Conservation (phyloP, 2,797 vertebrate genomes). For the Telmatherina bonti region DNA sequence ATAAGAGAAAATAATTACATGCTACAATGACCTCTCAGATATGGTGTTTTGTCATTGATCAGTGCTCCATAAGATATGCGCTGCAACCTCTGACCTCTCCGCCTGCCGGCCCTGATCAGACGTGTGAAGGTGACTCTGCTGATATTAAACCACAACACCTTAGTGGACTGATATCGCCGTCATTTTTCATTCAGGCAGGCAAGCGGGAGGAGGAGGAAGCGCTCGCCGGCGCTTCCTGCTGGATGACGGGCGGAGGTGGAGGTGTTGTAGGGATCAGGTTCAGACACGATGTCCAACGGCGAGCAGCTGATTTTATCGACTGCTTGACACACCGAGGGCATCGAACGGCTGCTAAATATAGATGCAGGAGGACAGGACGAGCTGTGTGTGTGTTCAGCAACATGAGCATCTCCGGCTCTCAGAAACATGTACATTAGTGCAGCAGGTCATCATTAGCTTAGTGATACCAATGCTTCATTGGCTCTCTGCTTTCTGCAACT, state of each 20-base stretch:
- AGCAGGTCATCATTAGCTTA: slow-evolving; percentile 11
- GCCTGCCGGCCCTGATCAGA: slow-evolving; percentile 1
- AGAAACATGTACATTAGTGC: slow-evolving; percentile 7
- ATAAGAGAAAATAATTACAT: background rate
- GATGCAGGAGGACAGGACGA: slow-evolving; percentile 25
- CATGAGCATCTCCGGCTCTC: slow-evolving; percentile 19
- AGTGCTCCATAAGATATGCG: background rate
- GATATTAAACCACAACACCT: slow-evolving; percentile 48
- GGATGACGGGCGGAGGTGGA: slow-evolving; percentile 1
- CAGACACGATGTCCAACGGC: slow-evolving; percentile 66
- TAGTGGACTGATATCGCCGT: slow-evolving; percentile 31
- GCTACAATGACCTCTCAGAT: background rate
- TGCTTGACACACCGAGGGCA: slow-evolving; percentile 46
- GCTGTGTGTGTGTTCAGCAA: slow-evolving; percentile 11
- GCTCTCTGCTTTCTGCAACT: background rate
- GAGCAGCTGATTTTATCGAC: slow-evolving; percentile 61
- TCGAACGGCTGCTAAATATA: slow-evolving; percentile 69
- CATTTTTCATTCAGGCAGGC: slow-evolving; percentile 36
- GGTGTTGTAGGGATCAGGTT: slow-evolving; percentile 55
- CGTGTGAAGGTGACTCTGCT: slow-evolving; percentile 52
- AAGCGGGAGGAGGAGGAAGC: slow-evolving; percentile 35
- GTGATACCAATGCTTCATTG: slow-evolving; percentile 6
- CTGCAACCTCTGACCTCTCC: slow-evolving; percentile 42
- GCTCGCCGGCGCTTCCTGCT: slow-evolving; percentile 29
- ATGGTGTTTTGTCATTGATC: background rate